Conservation (phyloP, 2,888 invertebrate species). For the Cerastoderma edule region DNA sequence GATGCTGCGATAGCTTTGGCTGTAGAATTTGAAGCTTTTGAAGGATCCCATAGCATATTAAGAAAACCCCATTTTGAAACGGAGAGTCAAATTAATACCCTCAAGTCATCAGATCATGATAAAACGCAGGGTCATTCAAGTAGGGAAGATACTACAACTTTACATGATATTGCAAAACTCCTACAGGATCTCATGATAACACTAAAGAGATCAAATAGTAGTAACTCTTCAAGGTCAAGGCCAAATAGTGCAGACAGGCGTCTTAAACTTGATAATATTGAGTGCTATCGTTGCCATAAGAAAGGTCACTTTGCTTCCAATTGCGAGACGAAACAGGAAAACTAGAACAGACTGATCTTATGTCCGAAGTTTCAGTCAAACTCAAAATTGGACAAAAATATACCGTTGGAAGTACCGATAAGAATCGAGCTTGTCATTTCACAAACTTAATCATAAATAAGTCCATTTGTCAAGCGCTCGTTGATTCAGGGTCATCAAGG, state of each 20-base stretch:
- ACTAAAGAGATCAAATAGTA: conserved; percentile 2
- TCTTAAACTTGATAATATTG: background rate
- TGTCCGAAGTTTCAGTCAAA: conserved; percentile 20
- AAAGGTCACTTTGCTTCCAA: conserved; percentile 23
- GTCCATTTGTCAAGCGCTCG: too few relatives aligned
- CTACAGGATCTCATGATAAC: conserved; percentile 1
- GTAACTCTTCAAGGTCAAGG: conserved; percentile 5
- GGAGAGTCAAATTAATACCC: conserved; percentile 11
- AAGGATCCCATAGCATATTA: conserved; percentile 23
- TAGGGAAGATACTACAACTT: background rate
- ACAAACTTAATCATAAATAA: too few relatives aligned
- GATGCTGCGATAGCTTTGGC: conserved; percentile 40
- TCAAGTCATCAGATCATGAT: background rate
- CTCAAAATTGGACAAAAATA: background rate
- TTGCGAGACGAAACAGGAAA: conserved; percentile 19
- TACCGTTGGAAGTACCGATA: too few relatives aligned
- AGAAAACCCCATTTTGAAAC: conserved; percentile 29
- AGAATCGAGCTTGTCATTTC: too few relatives aligned
- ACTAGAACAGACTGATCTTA: conserved; percentile 40
- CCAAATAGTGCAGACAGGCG: background rate
- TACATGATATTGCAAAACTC: conserved; percentile 21
- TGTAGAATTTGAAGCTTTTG: conserved; percentile 46
- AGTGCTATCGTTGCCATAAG: conserved; percentile 14
- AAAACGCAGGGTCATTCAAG: background rate
- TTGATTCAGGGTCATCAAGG: too few relatives aligned